Conservation (phyloP, 92 coral and sea anemone genomes). For the Micromussa lordhowensis region DNA sequence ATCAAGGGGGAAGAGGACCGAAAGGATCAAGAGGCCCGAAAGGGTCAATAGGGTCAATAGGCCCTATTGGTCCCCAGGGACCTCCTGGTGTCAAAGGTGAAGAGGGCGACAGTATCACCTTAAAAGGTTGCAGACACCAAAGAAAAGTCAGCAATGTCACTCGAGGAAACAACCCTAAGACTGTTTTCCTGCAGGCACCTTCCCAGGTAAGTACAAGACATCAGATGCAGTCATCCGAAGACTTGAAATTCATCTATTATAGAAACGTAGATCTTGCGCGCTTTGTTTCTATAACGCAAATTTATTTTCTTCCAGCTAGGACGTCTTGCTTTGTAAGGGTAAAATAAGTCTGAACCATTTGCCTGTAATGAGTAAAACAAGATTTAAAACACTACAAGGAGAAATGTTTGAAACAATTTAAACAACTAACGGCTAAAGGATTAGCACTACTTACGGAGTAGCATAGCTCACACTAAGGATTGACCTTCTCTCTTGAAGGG, state of each 20-base stretch:
- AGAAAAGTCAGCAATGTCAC: neutral
- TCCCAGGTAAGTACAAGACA: constrained; percentile 1
- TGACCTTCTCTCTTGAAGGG: neutral
- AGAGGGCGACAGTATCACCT: constrained; percentile 5
- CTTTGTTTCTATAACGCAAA: neutral
- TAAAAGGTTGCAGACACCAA: constrained; percentile 8
- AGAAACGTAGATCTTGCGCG: neutral
- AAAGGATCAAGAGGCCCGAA: constrained; percentile 12
- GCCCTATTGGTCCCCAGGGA: constrained; percentile 42
- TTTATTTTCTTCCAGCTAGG: neutral
- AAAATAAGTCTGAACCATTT: neutral
- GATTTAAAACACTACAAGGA: neutral
- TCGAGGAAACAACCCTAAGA: neutral
- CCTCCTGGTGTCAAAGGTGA: constrained; percentile 50
- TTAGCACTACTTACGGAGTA: neutral
- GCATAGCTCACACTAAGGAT: neutral
- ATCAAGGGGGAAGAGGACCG: neutral
- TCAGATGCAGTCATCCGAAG: neutral
- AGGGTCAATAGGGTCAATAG: constrained; percentile 47
- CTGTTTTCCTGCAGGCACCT: constrained; percentile 18
- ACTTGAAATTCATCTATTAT: neutral
- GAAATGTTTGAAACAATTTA: neutral
- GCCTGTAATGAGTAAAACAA: neutral
- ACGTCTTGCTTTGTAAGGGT: neutral
- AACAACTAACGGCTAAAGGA: neutral